phyloP scores from a whole-genome alignment of 2,113 vertebrate species.

The Peromyscus polionotus region DNA sequence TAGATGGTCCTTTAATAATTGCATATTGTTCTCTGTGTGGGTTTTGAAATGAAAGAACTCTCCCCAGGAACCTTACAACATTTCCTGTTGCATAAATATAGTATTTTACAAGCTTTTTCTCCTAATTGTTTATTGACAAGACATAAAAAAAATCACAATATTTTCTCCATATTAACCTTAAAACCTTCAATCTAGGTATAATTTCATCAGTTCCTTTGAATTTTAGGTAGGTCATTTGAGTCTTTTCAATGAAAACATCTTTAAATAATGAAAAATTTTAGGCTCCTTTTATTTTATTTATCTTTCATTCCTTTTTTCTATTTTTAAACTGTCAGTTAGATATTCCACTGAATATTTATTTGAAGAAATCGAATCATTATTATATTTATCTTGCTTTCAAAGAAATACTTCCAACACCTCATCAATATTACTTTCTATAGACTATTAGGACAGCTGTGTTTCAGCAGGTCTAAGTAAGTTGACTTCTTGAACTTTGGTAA shows the following conservation, averaged over 20 bases:
- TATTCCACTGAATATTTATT: background rate
- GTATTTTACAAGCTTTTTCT: background rate
- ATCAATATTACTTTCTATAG: background rate
- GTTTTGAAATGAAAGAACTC: background rate
- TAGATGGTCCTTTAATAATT: background rate
- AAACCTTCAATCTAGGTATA: background rate
- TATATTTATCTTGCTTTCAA: background rate
- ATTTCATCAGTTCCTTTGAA: background rate
- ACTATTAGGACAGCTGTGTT: background rate
- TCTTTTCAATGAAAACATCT: background rate
- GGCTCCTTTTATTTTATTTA: background rate
- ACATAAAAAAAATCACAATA: background rate
- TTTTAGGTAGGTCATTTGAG: background rate
- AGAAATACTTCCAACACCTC: background rate
- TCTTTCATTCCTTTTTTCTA: background rate
- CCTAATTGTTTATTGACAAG: background rate
- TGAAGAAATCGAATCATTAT: background rate
- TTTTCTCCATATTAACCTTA: slow-evolving; percentile 18
- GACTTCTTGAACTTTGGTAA: background rate
- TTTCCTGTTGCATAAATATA: background rate
- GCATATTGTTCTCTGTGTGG: background rate
- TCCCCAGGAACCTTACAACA: background rate
- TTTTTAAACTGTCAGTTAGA: background rate
- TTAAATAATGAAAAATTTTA: background rate
- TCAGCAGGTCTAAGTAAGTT: background rate